Evolutionary conservation across 2,797 vertebrate species (phyloP).

Genomic region (Etheostoma nigrum): DNA sequence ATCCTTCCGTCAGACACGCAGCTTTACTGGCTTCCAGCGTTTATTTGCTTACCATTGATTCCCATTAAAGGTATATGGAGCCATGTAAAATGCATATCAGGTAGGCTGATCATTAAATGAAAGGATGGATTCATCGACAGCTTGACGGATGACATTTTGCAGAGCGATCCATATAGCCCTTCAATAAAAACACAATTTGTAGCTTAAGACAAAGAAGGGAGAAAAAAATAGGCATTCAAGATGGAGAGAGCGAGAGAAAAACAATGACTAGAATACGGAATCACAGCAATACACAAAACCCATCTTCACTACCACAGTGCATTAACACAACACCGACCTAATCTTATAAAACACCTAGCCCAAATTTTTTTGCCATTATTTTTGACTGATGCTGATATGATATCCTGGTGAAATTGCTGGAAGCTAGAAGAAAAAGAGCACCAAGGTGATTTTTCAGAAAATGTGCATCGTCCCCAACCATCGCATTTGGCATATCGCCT

Average conservation of each 20-base stretch:
- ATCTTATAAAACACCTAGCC: neutral
- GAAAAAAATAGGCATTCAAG: conserved; percentile 14
- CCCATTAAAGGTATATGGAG: conserved; percentile 83
- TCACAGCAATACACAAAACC: conserved; percentile 3
- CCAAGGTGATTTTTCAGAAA: neutral
- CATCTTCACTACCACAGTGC: neutral
- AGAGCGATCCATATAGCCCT: conserved; percentile 81
- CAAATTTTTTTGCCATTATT: neutral
- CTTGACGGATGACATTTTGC: conserved; percentile 88
- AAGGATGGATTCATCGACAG: conserved; percentile 87
- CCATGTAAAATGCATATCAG: conserved; percentile 85
- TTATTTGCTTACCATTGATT: conserved; percentile 84
- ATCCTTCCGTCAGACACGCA: conserved; percentile 58
- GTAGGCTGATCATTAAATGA: conserved; percentile 84
- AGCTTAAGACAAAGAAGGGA: conserved; percentile 77
- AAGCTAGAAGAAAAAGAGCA: too few species aligned
- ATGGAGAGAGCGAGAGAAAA: conserved; percentile 33
- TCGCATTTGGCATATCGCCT: neutral
- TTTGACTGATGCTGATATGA: neutral
- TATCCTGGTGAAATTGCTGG: neutral
- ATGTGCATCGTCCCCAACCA: neutral
- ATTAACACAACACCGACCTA: conserved; percentile 21
- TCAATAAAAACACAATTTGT: conserved; percentile 84
- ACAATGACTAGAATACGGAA: conserved; percentile 39
- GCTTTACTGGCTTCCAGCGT: conserved; percentile 64